Base-by-base conservation (phyloP, 2,888 invertebrate genomes). In the Lottia gigantea region DNA sequence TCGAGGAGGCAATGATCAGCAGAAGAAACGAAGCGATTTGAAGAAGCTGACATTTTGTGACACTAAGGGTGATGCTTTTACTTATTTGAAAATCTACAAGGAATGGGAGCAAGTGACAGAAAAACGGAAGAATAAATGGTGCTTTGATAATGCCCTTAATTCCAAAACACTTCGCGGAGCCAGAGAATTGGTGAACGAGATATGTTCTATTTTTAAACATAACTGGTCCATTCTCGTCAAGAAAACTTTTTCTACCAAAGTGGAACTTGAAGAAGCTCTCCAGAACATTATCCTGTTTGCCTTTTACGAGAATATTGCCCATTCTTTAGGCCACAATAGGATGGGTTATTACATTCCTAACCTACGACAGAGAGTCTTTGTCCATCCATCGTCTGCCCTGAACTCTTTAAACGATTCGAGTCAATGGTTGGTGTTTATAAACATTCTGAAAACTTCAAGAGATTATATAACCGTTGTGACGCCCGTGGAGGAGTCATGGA, bases 71-170 rank as follows among this genome's bases (percentile, higher is more conserved):
- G 87, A 87, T 74, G 71, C 82, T 55, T 67, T 84, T 31, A 85
- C 86, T 12, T 79, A 78, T 63, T 67, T 86, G 46, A 77, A 79
- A 46, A 82, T 85, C 1, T 86, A 80, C 73, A 77, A 81, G 67
- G 76, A 77, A 46, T 87, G 86, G 86, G 64, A 74, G 26, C 61
- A 71, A 12, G 67, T 82, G 25, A 76, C 78, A 8, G 81, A 82
- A 70, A 79, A 75, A 45, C 65, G 71, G 11, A 85, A 83, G 69
- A 77, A 78, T 2, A 75, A 75, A 40, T 88, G 86, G 86, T 86
- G 87, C 74, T 72, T 75, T 46, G 68, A 79, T 19, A 86, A 89
- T 72, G 81, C 80, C 67, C 81, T 89, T 49, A 88, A 88, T 75
- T 84, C 81, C 16, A 87, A 85, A 76, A 74, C 84, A 6, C 80